Percentiles rank a stretch among this genome's conserved stretches.
These are phyloP conservation scores for Gonioctena quinquepunctata DNA, from an alignment of 1,140 invertebrate genomes.

Conservation along the genomic window DNA sequence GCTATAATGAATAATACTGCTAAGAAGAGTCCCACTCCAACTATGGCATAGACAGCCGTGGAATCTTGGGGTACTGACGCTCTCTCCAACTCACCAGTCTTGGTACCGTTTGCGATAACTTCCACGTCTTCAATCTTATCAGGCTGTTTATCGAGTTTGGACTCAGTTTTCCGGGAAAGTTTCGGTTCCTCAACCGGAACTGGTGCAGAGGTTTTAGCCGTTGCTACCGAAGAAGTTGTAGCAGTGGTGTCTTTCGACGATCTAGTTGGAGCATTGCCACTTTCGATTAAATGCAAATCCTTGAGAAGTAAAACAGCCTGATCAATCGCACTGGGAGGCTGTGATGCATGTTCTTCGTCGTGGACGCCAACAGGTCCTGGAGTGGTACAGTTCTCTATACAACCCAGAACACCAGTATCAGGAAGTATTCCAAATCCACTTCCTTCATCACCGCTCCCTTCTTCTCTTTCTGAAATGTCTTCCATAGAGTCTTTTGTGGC, in stretches of 20 bases:
- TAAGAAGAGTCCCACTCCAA: constrained; percentile 33
- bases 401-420: constrained; percentile 27
- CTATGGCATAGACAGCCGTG: constrained; percentile 36
- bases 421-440: constrained; percentile 26
- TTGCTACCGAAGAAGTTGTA: constrained; percentile 4
- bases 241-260: not conserved
- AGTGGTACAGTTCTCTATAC: constrained; percentile 38
- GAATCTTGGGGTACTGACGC: constrained; percentile 32
- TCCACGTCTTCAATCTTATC: constrained; percentile 20
- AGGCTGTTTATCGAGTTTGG: constrained; percentile 1
- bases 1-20: constrained; percentile 29
- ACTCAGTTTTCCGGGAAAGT: constrained; percentile 12
- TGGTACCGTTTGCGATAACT: constrained; percentile 18
- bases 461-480: constrained; percentile 20
- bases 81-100: constrained; percentile 37
- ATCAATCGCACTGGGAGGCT: constrained; percentile 25
- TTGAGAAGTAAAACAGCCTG: constrained; percentile 34
- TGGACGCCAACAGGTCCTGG: constrained; percentile 33
- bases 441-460: constrained; percentile 43
- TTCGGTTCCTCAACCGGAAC: constrained; percentile 10
- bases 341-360: constrained; percentile 31
- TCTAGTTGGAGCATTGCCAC: not conserved
- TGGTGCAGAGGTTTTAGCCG: not conserved
- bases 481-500: constrained; percentile 46
- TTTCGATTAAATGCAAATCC: constrained; percentile 30